Base-by-base conservation (phyloP, 2,888 invertebrate genomes). In the Crepidodera aurea region DNA sequence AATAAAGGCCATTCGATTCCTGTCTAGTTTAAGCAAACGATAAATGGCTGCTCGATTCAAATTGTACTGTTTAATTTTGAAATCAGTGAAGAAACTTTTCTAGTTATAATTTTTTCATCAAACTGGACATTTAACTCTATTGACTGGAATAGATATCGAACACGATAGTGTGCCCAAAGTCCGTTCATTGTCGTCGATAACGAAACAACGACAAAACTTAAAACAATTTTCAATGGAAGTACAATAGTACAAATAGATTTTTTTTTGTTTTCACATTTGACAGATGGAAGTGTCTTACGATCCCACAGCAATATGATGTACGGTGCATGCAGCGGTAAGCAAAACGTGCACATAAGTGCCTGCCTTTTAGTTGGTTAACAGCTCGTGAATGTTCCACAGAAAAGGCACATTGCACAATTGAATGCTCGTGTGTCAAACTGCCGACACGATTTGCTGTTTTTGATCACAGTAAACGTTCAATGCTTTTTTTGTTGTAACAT, bases 381-480 rank as follows among this genome's bases (percentile, higher is more conserved):
- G 77, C 78, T 79, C 76, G 76, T 77, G 77, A 80, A 79, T 79
- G 77, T 78, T 79, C 77, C 78, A 78, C 78, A 75, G 76, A 72
- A 75, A 80, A 79, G 79, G 79, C 80, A 80, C 79, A 73, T 72
- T 75, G 79, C 79, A 78, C 79, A 77, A 32, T 76, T 74, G 76
- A 44, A 75, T 74, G 76, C 77, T 78, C 70, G 73, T 78, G 79
- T 79, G 79, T 78, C 79, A 72, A 77, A 77, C 77, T 78, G 79
- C 78, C 79, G 73, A 77, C 78, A 79, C 76, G 76, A 77, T 76
- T 75, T 78, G 78, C 76, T 78, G 77, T 76, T 74, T 77, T 81
- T n/a, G n/a, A 81, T 81, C 80, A 81, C 80, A 81, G 80, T 79
- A 78, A 80, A 79, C 75, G 77, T 80, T 79, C 76, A 77, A 73